phyloP scores from a whole-genome alignment of 2,797 vertebrate species.

The Acanthis flammea region DNA sequence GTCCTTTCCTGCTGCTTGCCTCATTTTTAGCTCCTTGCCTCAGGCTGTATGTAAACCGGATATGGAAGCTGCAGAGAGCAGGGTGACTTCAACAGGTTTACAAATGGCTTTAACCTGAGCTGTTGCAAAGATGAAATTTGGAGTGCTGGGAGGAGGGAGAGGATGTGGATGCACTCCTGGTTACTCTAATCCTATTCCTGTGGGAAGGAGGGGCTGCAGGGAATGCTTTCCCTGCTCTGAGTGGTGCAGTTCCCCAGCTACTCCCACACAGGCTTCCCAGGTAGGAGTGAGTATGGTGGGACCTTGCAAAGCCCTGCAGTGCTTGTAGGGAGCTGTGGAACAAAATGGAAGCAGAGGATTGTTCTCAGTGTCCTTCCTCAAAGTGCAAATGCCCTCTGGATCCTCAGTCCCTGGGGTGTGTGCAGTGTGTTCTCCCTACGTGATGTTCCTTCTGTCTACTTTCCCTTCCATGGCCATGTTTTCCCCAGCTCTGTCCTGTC shows the following conservation, averaged over 20 bases:
- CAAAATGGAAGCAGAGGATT: neutral
- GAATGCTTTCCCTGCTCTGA: neutral
- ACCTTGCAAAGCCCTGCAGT: neutral
- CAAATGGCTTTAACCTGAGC: neutral
- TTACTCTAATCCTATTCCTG: neutral
- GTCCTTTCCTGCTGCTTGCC: constrained; percentile 2
- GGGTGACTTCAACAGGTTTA: neutral
- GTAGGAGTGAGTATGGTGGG: neutral
- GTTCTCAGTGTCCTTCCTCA: neutral
- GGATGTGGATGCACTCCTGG: neutral
- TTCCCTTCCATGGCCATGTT: neutral
- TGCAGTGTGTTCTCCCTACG: neutral
- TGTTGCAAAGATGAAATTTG: neutral
- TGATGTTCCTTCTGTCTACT: neutral
- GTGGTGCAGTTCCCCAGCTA: neutral
- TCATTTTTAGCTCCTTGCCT: neutral
- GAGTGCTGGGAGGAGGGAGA: constrained; percentile 5
- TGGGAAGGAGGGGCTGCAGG: neutral
- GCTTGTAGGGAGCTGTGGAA: neutral
- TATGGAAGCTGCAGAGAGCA: neutral
- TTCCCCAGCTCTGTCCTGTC: constrained; percentile 24
- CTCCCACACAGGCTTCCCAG: neutral
- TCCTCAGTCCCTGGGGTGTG: neutral
- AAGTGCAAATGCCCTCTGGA: neutral
- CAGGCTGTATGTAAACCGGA: neutral